These are phyloP conservation scores for Rhopalosiphum nymphaeae DNA, from an alignment of 2,888 invertebrate species.

Conservation along the genomic window DNA sequence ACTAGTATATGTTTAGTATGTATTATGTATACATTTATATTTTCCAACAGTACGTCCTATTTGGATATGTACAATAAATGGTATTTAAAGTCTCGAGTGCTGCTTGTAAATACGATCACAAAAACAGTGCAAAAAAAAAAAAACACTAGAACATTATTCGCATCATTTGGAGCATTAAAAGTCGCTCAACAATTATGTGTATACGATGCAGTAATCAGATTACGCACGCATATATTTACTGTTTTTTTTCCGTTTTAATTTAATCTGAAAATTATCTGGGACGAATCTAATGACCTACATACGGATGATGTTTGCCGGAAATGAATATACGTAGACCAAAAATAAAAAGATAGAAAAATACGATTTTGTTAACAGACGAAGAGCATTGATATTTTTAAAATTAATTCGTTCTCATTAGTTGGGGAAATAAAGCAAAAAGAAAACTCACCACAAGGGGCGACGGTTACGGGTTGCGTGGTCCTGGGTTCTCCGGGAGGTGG, in stretches of 20 bases:
- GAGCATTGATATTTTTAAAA: not conserved
- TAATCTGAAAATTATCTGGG: not conserved
- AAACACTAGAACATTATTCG: conserved; percentile 11
- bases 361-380: not conserved
- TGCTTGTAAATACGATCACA: not conserved
- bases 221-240: not conserved
- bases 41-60: not conserved
- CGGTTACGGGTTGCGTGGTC: conserved; percentile 83
- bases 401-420: not conserved
- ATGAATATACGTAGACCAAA: not conserved
- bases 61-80: not conserved
- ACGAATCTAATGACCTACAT: conserved; percentile 25
- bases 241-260: conserved; percentile 13
- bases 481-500: conserved; percentile 85
- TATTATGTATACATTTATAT: not conserved
- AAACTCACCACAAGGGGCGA: conserved; percentile 84
- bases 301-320: not conserved
- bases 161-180: not conserved
- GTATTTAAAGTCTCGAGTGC: not conserved
- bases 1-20: not conserved
- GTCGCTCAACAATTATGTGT: not conserved
- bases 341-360: not conserved
- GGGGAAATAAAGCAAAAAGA: not conserved
- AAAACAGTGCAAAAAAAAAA: conserved; percentile 10
- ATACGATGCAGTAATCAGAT: not conserved